These are phyloP conservation scores for Hemicrepidius hirtus DNA, from an alignment of 2,888 invertebrate genomes.

Conservation along the genomic window DNA sequence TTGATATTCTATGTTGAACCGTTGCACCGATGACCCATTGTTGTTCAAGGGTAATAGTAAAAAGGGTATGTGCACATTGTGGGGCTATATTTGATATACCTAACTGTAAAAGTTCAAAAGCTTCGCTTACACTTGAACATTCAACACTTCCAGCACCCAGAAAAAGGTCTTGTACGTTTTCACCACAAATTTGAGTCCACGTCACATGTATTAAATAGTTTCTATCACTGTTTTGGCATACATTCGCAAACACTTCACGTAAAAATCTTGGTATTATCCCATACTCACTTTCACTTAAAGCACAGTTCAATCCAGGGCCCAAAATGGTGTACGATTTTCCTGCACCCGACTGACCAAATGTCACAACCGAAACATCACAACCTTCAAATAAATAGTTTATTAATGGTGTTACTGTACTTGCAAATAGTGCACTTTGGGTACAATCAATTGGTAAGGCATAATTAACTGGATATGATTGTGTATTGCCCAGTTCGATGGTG, in stretches of 20 bases:
- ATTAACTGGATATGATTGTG: conserved; percentile 76
- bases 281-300: conserved; percentile 81
- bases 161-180: conserved; percentile 77
- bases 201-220: conserved; percentile 81
- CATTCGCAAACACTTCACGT: conserved; percentile 81
- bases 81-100: conserved; percentile 78
- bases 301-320: conserved; percentile 79
- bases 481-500: conserved; percentile 76
- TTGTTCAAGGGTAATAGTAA: conserved; percentile 84
- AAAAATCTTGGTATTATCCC: conserved; percentile 83
- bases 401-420: conserved; percentile 79
- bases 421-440: conserved; percentile 79
- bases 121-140: conserved; percentile 78
- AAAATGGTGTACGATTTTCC: conserved; percentile 85
- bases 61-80: conserved; percentile 79
- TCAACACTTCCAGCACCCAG: conserved; percentile 76
- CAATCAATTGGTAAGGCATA: conserved; percentile 77
- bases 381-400: conserved; percentile 82
- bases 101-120: conserved; percentile 81
- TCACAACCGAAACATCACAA: conserved; percentile 84
- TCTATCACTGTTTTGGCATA: conserved; percentile 79
- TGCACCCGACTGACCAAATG: conserved; percentile 78
- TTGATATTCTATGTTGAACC: conserved; percentile 82
- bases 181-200: conserved; percentile 84
- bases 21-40: conserved; percentile 82